phyloP scores from a whole-genome alignment of 2,113 vertebrate genomes.

The Chaetodon trifascialis region DNA sequence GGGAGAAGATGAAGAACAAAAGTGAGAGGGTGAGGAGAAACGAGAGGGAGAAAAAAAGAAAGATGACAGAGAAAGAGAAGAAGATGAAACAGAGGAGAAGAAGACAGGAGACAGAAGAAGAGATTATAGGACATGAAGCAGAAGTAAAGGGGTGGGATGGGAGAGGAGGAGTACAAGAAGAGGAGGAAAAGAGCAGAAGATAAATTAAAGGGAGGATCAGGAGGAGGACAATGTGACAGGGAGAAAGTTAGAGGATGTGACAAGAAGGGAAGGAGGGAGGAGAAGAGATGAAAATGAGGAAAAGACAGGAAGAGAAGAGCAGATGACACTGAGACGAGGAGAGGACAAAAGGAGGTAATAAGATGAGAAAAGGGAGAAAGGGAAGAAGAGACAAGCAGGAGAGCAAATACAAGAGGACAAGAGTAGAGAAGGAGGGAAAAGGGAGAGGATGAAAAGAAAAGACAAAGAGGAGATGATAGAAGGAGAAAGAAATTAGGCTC shows the following conservation, averaged over 20 bases:
- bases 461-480: background rate
- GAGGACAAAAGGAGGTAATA: background rate
- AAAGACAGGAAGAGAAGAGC: background rate
- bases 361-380: background rate
- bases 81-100: background rate
- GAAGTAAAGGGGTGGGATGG: background rate
- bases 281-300: too few relatives aligned
- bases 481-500: background rate
- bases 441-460: background rate
- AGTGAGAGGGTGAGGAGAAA: background rate
- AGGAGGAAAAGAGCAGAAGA: background rate
- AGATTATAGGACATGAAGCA: background rate
- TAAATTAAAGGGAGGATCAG: too few relatives aligned
- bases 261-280: too few relatives aligned
- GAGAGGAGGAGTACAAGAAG: background rate
- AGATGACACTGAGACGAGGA: background rate
- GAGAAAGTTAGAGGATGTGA: background rate
- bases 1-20: too few relatives aligned
- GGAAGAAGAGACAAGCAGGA: background rate
- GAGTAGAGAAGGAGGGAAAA: background rate
- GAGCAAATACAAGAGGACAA: background rate
- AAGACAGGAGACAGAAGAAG: background rate
- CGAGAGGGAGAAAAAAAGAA: background rate
- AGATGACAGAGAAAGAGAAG: background rate
- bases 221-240: background rate